Conservation (phyloP, 1,140 invertebrate species). For the Ceratitis capitata region DNA sequence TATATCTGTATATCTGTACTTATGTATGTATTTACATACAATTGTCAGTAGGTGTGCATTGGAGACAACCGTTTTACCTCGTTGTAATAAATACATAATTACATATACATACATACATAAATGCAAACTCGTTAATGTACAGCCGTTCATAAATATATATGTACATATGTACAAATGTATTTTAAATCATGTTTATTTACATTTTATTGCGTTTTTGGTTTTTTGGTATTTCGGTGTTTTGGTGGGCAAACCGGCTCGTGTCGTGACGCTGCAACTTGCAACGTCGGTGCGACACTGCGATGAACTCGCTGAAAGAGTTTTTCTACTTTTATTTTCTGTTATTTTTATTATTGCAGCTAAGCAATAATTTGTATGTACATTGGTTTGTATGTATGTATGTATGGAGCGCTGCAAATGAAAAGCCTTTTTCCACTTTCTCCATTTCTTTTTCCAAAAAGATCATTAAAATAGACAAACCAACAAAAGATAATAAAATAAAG, state of each 20-base stretch:
- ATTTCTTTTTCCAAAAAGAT: constrained; percentile 40
- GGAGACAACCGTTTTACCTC: too few relatives aligned
- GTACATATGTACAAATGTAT: too few relatives aligned
- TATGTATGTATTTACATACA: too few relatives aligned
- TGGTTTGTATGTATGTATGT: too few relatives aligned
- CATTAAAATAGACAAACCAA: constrained; percentile 54
- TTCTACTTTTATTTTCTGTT: background rate
- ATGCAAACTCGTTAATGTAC: background rate
- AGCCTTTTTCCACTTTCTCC: constrained; percentile 54
- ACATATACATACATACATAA: background rate
- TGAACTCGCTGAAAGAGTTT: constrained; percentile 1
- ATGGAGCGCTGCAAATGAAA: constrained; percentile 44
- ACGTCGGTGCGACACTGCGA: background rate
- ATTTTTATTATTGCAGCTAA: too few relatives aligned
- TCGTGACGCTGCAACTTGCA: constrained; percentile 4
- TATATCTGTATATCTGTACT: too few relatives aligned
- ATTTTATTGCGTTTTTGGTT: background rate
- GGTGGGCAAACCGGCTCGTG: background rate
- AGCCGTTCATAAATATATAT: too few relatives aligned
- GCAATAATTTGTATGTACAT: background rate
- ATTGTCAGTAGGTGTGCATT: too few relatives aligned
- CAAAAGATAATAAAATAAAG: too few relatives aligned
- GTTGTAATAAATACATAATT: background rate
- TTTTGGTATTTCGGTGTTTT: too few relatives aligned
- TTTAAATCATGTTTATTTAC: background rate